Evolutionary conservation across 1,140 invertebrate genomes (phyloP), one percentile per base, ranked within the genome.

Genomic region (Araneus ventricosus): DNA sequence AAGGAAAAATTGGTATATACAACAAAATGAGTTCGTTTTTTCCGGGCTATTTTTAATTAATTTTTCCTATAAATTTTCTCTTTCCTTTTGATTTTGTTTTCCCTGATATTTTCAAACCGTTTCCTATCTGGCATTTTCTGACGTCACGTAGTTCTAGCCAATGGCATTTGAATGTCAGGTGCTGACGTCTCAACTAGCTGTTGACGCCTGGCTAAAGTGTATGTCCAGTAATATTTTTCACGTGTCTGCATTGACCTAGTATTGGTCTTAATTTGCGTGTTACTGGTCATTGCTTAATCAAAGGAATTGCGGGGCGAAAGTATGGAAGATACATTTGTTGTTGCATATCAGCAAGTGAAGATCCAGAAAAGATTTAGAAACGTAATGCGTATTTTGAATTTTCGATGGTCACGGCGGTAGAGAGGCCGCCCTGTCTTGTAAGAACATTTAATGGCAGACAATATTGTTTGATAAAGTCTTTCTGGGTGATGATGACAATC

Each of bases 291-390:
- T 98, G 98, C n/a, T n/a, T 95, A 98, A 98, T 95, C 99, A 99
- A 96, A 99, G 99, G n/a, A n/a, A n/a, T n/a, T n/a, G n/a, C n/a
- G 95, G 98, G 98, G 93, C 97, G 99, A 94, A 99, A 99, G 95
- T 95, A 99, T 99, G 99, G 99, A 99, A 96, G 99, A 99, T 96
- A 98, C 98, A 96, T 99, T 99, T 96, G 97, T 97, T 92, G 98
- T 99, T 93, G 98, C 98, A 94, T 98, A 99, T 96, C 98, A 99
- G 96, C 97, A 98, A 98, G 98, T 2, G 97, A 98, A 94, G 97
- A 98, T 95, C n/a, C 97, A 98, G 95, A n/a, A 94, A 95, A 27
- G 94, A 96, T 90, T 90, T 96, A 22, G 94, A 96, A n/a, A n/a
- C n/a, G 70, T 93, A n/a, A 96, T 63, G 94, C 96, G 5, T 96